These are phyloP conservation scores for Molorchus minor DNA, from an alignment of 2,888 invertebrate genomes.

Conservation along the genomic window DNA sequence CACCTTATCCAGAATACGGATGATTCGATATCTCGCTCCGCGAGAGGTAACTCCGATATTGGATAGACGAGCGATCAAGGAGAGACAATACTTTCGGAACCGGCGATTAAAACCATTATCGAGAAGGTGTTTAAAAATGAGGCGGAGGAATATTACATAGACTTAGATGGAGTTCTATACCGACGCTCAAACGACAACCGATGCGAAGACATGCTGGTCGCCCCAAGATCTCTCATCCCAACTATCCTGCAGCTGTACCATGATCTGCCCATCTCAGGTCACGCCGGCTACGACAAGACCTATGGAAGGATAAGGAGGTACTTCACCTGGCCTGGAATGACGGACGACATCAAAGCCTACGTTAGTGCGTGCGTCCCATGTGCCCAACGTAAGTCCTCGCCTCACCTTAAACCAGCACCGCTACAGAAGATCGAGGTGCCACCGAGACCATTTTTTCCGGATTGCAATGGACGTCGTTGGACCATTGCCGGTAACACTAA, in stretches of 20 bases:
- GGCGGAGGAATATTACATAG: slow-evolving; percentile 12
- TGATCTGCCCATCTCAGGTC: slow-evolving; percentile 42
- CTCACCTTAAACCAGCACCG: slow-evolving; percentile 35
- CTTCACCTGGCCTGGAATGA: slow-evolving; percentile 46
- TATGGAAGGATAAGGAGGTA: slow-evolving; percentile 34
- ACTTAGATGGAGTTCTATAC: slow-evolving; percentile 18
- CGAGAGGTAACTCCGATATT: slow-evolving; percentile 15
- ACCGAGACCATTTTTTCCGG: slow-evolving; percentile 39
- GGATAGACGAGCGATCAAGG: slow-evolving; percentile 6
- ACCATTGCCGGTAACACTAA: slow-evolving; percentile 35
- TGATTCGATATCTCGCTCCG: slow-evolving; percentile 4
- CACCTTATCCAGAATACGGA: slow-evolving; percentile 29
- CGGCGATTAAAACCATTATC: neutral
- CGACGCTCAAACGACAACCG: neutral
- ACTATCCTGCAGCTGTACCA: slow-evolving; percentile 38
- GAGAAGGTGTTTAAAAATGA: neutral
- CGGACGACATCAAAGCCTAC: slow-evolving; percentile 39
- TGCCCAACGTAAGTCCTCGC: slow-evolving; percentile 41
- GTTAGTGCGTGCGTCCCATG: slow-evolving; percentile 43
- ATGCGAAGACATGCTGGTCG: slow-evolving; percentile 10
- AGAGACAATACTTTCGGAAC: neutral
- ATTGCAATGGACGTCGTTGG: slow-evolving; percentile 48
- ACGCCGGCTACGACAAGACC: slow-evolving; percentile 47
- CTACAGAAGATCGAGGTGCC: slow-evolving; percentile 36
- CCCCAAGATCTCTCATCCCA: slow-evolving; percentile 10